A percentile compares a stretch with the other conserved stretches of the same genome.
phyloP scores from a whole-genome alignment of 2,888 invertebrate genomes.

The Tolmerus cingulatus region DNA sequence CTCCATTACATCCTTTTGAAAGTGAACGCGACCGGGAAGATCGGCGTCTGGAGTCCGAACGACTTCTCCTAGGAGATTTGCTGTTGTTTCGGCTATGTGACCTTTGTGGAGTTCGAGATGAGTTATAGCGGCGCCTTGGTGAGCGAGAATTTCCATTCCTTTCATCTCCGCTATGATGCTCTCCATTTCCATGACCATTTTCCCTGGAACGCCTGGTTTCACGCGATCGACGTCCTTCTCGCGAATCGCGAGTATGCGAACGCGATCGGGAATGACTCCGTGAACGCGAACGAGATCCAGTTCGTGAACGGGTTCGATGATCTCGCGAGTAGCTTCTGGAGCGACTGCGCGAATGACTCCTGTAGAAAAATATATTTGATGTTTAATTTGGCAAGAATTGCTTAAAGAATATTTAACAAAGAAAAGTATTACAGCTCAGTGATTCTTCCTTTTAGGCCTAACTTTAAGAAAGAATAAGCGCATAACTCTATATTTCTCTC shows the following conservation, averaged over 20 bases:
- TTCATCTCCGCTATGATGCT: constrained; percentile 40
- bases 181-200: constrained; percentile 43
- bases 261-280: constrained; percentile 51
- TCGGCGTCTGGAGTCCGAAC: constrained; percentile 45
- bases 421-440: neutral
- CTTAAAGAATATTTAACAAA: neutral
- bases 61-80: constrained; percentile 48
- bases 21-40: constrained; percentile 43
- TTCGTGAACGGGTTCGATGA: constrained; percentile 59
- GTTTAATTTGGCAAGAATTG: neutral
- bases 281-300: constrained; percentile 65
- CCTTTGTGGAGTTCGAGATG: constrained; percentile 43
- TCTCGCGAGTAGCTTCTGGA: constrained; percentile 72
- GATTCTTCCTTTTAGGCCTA: neutral
- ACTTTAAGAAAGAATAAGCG: neutral
- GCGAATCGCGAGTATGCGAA: constrained; percentile 63
- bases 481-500: neutral
- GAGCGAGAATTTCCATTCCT: constrained; percentile 38
- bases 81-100: constrained; percentile 45
- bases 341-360: constrained; percentile 67
- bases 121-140: constrained; percentile 43
- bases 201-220: constrained; percentile 41
- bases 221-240: constrained; percentile 35
- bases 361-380: constrained; percentile 1
- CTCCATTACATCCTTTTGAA: constrained; percentile 29